Base-by-base conservation (phyloP, 2,888 invertebrate genomes). In the Chalcis sispes region DNA sequence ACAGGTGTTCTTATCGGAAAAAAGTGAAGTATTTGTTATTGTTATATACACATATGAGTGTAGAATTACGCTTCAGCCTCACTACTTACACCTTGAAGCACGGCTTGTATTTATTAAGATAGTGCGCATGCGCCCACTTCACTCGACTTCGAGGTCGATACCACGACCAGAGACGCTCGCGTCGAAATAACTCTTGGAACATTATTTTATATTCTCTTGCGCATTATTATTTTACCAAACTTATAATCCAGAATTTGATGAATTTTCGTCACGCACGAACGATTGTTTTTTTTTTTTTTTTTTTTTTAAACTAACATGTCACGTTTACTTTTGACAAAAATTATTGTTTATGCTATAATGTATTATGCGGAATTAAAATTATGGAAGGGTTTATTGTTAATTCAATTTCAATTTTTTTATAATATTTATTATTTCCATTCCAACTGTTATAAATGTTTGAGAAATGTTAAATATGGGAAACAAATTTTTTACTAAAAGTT, bases 131-230 rank as follows among this genome's bases (percentile, higher is more conserved):
- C 69, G 58, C 29, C 27, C n/a, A 72, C 76, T 72, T 76, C 54
- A 64, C 36, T 54, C 54, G 61, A 72, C 66, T 61, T 62, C 48
- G 62, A 72, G 76, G 76, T 76, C 76, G 76, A 76, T 76, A 76
- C 56, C 59, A 58, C 50, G 20, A 42, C 48, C 15, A 48, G 64
- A 59, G 58, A 72, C 59, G 65, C 72, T 20, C 46, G 20, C 64
- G 50, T 46, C 59, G 59, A 64, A 32, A 46, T 48, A 54, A 56
- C 48, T 50, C 27, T 27, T 18, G 50, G 40, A 36, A 58, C 56
- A 58, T 58, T 46, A 69, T 48, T 48, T 48, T 58, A 69, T 36
- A 48, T 46, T 36, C 36, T 36, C 36, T 4, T 36, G 4, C 36
- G 4, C 36, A 10, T 7, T 36, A 36, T 10, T 36, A n/a, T 36